Conservation (phyloP, 2,888 invertebrate species). For the Ectemnius lituratus region DNA sequence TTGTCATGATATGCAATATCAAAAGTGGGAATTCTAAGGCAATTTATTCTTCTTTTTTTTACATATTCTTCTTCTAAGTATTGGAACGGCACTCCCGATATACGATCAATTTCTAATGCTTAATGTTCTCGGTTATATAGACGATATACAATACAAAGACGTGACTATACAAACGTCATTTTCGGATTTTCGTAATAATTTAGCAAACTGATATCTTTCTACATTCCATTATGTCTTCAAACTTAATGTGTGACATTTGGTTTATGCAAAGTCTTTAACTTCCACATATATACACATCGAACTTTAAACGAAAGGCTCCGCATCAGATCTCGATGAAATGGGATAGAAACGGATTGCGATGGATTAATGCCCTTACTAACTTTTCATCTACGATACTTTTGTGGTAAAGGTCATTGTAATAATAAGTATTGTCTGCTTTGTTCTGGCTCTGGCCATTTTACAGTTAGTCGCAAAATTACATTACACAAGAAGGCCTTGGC, state of each 20-base stretch:
- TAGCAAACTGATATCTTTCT: not conserved
- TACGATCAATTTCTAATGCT: no score
- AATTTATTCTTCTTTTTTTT: constrained; percentile 5
- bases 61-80: constrained; percentile 23
- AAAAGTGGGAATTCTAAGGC: not conserved
- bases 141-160: not conserved
- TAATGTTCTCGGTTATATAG: no score
- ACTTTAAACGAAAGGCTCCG: not conserved
- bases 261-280: not conserved
- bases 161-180: not conserved
- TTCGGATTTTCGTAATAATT: not conserved
- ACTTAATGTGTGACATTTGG: no score
- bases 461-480: constrained; percentile 26
- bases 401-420: constrained; percentile 45
- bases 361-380: constrained; percentile 49
- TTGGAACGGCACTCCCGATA: no score
- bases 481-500: constrained; percentile 30
- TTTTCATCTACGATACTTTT: constrained; percentile 14
- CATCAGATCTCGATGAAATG: constrained; percentile 1
- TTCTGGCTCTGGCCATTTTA: constrained; percentile 42
- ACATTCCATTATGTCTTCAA: no score
- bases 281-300: not conserved
- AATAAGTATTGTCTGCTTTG: constrained; percentile 61
- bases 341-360: constrained; percentile 28
- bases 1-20: constrained; percentile 12